Conservation (phyloP, 2,888 invertebrate species). For the Pterobdella sp. region DNA sequence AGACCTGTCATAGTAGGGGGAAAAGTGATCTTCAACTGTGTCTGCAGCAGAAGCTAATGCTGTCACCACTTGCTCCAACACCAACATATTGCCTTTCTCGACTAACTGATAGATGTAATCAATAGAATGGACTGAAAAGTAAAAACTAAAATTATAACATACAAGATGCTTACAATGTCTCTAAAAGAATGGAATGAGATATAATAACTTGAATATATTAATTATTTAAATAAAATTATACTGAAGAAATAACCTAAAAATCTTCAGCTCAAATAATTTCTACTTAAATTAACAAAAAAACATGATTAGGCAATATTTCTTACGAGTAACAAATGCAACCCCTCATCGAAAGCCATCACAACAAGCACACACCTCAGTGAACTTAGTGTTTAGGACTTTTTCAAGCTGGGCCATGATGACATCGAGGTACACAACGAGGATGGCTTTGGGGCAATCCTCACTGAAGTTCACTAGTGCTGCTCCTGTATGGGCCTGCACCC, state of each 20-base stretch:
- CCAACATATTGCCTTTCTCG: conserved; percentile 83
- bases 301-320: too few relatives aligned
- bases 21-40: conserved; percentile 91
- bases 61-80: conserved; percentile 94
- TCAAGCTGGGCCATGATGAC: conserved; percentile 77
- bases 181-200: too few relatives aligned
- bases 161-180: too few relatives aligned
- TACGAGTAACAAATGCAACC: too few relatives aligned
- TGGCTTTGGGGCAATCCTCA: conserved; percentile 93
- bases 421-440: conserved; percentile 78
- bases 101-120: conserved; percentile 64
- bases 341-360: not conserved
- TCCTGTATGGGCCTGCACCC: conserved; percentile 81
- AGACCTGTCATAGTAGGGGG: conserved; percentile 77
- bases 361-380: conserved; percentile 67
- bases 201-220: too few relatives aligned
- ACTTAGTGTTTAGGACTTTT: conserved; percentile 72
- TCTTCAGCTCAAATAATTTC: not conserved
- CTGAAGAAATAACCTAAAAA: not conserved
- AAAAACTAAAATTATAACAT: too few relatives aligned
- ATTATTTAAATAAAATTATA: too few relatives aligned
- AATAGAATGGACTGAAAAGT: too few relatives aligned
- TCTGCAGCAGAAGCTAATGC: conserved; percentile 97
- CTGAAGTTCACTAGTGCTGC: conserved; percentile 98
- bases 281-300: conserved; percentile 2